phyloP scores from a whole-genome alignment of 2,888 invertebrate species.

The Caenorhabditis sp. region DNA sequence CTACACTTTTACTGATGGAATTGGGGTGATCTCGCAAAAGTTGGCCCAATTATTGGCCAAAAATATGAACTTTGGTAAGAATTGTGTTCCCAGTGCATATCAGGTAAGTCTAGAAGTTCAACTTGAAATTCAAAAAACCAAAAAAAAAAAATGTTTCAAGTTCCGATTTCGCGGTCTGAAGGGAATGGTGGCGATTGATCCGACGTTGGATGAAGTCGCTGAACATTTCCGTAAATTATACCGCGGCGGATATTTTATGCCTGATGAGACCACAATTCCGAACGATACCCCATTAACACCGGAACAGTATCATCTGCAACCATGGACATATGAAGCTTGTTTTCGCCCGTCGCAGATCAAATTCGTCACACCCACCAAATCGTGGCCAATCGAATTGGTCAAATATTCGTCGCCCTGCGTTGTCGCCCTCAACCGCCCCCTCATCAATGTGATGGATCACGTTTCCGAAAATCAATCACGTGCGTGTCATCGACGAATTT shows the following conservation, averaged over 20 bases:
- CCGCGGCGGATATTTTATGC: not conserved
- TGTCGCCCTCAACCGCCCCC: conserved; percentile 70
- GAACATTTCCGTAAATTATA: not conserved
- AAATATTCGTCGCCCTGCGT: conserved; percentile 59
- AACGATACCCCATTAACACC: not conserved
- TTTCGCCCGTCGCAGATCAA: conserved; percentile 28
- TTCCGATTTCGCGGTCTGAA: conserved; percentile 69
- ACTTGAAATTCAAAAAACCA: not conserved
- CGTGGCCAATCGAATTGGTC: conserved; percentile 58
- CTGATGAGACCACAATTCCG: not conserved
- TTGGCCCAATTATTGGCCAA: conserved; percentile 10
- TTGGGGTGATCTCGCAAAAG: conserved; percentile 51
- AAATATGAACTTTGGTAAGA: conserved; percentile 12
- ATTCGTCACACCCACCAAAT: conserved; percentile 15
- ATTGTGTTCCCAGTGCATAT: conserved; percentile 9
- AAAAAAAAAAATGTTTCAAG: conserved; percentile 23
- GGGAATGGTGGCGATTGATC: conserved; percentile 66
- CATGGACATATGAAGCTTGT: not conserved
- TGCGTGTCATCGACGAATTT: conserved; percentile 50
- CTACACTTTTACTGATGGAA: conserved; percentile 58
- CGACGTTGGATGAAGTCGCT: conserved; percentile 50
- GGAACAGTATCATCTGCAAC: not conserved
- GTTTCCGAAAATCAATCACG: conserved; percentile 52
- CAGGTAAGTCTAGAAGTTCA: not conserved
- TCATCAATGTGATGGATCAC: conserved; percentile 71